Conservation (phyloP, 1,140 invertebrate genomes). For the Ephestia elutella region DNA sequence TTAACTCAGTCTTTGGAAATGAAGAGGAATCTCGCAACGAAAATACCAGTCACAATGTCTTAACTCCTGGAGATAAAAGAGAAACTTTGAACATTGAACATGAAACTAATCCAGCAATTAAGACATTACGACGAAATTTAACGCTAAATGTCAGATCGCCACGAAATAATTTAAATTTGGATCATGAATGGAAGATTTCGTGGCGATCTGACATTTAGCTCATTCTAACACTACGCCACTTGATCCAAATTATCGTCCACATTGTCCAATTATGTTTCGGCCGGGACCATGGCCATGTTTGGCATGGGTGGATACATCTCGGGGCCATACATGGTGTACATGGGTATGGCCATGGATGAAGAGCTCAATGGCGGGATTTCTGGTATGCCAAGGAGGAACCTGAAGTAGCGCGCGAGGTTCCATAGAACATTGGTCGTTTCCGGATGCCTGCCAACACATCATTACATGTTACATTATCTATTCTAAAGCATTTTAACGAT, state of each 20-base stretch:
- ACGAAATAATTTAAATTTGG: constrained; percentile 32
- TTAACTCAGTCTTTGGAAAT: constrained; percentile 52
- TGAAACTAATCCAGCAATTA: constrained; percentile 38
- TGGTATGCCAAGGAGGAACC: constrained; percentile 64
- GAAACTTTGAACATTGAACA: constrained; percentile 21
- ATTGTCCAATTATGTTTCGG: constrained; percentile 62
- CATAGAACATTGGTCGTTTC: constrained; percentile 70
- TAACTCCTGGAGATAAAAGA: background rate
- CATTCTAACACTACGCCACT: constrained; percentile 45
- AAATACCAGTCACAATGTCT: constrained; percentile 16
- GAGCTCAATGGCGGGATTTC: constrained; percentile 48
- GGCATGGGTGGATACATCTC: constrained; percentile 50
- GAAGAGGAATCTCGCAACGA: constrained; percentile 8
- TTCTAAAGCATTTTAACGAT: too few relatives aligned
- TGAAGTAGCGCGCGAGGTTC: constrained; percentile 71
- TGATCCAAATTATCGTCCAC: constrained; percentile 49
- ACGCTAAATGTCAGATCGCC: constrained; percentile 68
- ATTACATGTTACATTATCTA: constrained; percentile 46
- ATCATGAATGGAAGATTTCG: constrained; percentile 49
- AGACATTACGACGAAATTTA: constrained; percentile 48
- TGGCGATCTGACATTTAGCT: constrained; percentile 68
- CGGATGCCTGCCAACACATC: constrained; percentile 60
- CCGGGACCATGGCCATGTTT: constrained; percentile 44
- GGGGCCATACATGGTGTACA: constrained; percentile 46
- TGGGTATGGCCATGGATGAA: constrained; percentile 58